These are phyloP conservation scores for Eleutherodactylus coqui DNA, from an alignment of 2,797 vertebrate species.

Conservation along the genomic window DNA sequence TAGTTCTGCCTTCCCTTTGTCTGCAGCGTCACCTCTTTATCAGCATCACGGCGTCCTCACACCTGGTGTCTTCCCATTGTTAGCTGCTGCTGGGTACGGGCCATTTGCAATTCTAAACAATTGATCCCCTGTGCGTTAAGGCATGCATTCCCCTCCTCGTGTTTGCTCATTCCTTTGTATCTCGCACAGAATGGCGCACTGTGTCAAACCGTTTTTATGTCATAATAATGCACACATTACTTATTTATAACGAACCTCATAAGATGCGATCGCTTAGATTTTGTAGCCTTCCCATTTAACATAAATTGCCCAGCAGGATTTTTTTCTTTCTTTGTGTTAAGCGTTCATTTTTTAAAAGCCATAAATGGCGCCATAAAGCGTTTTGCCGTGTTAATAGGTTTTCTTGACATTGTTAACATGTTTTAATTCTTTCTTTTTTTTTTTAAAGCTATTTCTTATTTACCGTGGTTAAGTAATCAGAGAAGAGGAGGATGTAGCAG, in stretches of 20 bases:
- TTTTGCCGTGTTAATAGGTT: background rate
- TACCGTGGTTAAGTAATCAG: background rate
- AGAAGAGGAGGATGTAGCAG: background rate
- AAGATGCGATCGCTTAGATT: background rate
- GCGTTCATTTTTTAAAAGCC: background rate
- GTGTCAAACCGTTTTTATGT: conserved; percentile 18
- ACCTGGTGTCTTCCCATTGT: conserved; percentile 47
- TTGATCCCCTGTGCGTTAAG: conserved; percentile 15
- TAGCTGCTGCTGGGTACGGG: background rate
- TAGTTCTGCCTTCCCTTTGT: background rate
- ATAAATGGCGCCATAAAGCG: background rate
- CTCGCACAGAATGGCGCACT: conserved; percentile 27
- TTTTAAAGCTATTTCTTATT: background rate
- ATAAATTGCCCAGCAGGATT: conserved; percentile 18
- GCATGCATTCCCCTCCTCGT: background rate
- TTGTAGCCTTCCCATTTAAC: background rate
- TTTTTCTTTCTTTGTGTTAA: background rate
- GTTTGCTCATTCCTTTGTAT: conserved; percentile 26
- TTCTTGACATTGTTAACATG: background rate
- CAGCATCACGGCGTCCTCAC: background rate
- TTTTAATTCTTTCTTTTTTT: background rate
- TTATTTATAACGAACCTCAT: conserved; percentile 29
- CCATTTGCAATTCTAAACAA: conserved; percentile 48
- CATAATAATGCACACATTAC: conserved; percentile 31
- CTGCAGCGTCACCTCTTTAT: conserved; percentile 20